Percentiles rank a stretch among this genome's conserved stretches.
phyloP scores from a whole-genome alignment of 2,113 vertebrate species.

The Bostrychus sinensis region DNA sequence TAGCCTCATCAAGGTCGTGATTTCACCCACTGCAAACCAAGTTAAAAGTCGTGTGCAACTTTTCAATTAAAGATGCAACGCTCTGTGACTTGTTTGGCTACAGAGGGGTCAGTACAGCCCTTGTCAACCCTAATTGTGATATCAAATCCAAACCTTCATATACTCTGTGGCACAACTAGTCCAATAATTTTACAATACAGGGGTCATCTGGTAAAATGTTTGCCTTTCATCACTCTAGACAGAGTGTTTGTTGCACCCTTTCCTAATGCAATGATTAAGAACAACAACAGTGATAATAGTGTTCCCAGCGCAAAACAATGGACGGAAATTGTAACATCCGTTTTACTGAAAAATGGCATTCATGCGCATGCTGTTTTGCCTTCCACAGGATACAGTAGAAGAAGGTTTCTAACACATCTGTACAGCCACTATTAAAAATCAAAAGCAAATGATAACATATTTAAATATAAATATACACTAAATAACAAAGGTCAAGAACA shows the following conservation, averaged over 20 bases:
- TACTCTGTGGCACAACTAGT: not conserved
- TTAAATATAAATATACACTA: not conserved
- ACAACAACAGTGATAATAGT: slow-evolving; percentile 72
- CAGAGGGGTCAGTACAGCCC: not conserved
- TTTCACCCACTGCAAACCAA: slow-evolving; percentile 52
- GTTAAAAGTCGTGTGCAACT: slow-evolving; percentile 36
- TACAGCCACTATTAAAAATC: slow-evolving; percentile 32
- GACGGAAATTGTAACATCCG: slow-evolving; percentile 78
- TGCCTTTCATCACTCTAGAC: slow-evolving; percentile 63
- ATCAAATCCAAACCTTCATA: not conserved
- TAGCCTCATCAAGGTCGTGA: slow-evolving; percentile 61
- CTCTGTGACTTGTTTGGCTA: not conserved
- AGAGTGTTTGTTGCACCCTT: slow-evolving; percentile 69
- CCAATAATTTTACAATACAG: slow-evolving; percentile 3
- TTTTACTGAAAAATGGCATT: slow-evolving; percentile 74
- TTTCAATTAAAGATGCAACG: not conserved
- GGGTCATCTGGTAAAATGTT: slow-evolving; percentile 58
- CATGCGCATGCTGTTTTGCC: slow-evolving; percentile 63
- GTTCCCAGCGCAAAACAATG: slow-evolving; percentile 78
- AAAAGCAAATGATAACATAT: slow-evolving; percentile 16
- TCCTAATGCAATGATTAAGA: slow-evolving; percentile 75
- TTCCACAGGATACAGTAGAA: slow-evolving; percentile 68
- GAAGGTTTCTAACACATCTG: slow-evolving; percentile 67
- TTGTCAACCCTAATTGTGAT: not conserved
- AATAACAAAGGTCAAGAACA: too few species aligned